A percentile compares a stretch with the other conserved stretches of the same genome.
Conservation (phyloP, 2,113 vertebrate genomes). For the Amazona guildingii region DNA sequence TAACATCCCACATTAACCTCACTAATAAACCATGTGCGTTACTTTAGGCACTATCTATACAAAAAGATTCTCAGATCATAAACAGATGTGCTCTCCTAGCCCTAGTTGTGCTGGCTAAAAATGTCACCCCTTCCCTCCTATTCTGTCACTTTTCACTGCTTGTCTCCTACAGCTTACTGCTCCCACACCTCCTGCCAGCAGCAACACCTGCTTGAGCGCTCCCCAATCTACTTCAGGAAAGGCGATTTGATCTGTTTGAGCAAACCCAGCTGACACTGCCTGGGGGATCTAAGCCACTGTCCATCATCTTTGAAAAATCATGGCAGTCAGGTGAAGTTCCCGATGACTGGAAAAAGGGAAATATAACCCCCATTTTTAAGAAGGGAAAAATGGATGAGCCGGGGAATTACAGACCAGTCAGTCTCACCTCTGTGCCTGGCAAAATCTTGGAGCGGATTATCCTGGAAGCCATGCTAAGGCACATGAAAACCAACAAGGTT, state of each 20-base stretch:
- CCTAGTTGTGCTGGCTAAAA: constrained; percentile 43
- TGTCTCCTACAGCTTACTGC: not conserved
- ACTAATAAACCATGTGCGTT: not conserved
- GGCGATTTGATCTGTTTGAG: not conserved
- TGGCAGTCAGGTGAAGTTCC: too few species aligned
- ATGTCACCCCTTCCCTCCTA: not conserved
- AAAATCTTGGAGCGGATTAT: too few species aligned
- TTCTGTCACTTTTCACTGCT: constrained; percentile 1
- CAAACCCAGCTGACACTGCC: not conserved
- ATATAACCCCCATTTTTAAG: too few species aligned
- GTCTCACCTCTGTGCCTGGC: too few species aligned
- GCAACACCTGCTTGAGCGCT: not conserved
- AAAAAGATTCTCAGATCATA: constrained; percentile 15
- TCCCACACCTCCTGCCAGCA: not conserved
- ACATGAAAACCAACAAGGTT: too few species aligned
- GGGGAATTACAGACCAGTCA: too few species aligned
- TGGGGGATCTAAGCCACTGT: too few species aligned
- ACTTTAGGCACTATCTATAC: not conserved
- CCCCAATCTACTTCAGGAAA: not conserved
- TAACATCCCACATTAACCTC: not conserved
- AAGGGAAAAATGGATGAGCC: too few species aligned
- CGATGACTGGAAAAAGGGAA: too few species aligned
- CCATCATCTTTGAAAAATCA: too few species aligned
- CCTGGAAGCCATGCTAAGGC: too few species aligned
- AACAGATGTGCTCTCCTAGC: not conserved